Evolutionary conservation across 1,140 invertebrate genomes (phyloP), one percentile per base, ranked within the genome.

Genomic region (Zaprionus ghesquierei): DNA sequence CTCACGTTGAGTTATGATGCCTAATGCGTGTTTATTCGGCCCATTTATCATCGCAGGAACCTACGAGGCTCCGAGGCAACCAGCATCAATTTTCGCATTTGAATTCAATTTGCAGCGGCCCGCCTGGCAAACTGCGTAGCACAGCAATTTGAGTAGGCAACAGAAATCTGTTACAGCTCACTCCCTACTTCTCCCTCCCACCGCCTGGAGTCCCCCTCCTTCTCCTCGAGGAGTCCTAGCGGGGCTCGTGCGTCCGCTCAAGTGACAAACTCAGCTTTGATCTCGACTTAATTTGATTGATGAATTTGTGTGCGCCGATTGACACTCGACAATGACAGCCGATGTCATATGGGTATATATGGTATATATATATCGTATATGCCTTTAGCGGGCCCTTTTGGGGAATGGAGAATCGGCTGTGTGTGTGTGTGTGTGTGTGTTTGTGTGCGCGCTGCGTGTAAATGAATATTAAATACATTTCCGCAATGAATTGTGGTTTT

Each of bases 251-350:
- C 61, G 65, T 38, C 13, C 31, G 41, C 56, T 55, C 54, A 54
- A 54, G 65, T 63, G 58, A 35, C 59, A 66, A 22, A 69, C 12
- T 59, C 35, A 41, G 53, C 82, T 79, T 86, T 86, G 81, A 86
- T 69, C 66, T 79, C 61, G 20, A 33, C 69, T 53, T 72, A 65
- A 77, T 86, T 78, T 86, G 81, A 87, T 87, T 86, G 81, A 86
- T 86, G 82, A 79, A 69, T 23, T 54, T 31, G 62, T 58, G 60
- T 46, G 22, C 50, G 18, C 50, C 25, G 75, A 63, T 81, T 78
- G 81, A 66, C 81, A 76, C 79, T 76, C 71, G 55, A 66, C 29
- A 35, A 46, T n/a, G 33, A 38, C 27, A 50, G 41, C 8, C 13
- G 15, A 15, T 46, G 41, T 27, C 22, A 51, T 22, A 51, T 23